Evolutionary conservation across 2,888 invertebrate genomes (phyloP), one percentile per base, ranked within the genome.

Genomic region (Dryobota labecula): DNA sequence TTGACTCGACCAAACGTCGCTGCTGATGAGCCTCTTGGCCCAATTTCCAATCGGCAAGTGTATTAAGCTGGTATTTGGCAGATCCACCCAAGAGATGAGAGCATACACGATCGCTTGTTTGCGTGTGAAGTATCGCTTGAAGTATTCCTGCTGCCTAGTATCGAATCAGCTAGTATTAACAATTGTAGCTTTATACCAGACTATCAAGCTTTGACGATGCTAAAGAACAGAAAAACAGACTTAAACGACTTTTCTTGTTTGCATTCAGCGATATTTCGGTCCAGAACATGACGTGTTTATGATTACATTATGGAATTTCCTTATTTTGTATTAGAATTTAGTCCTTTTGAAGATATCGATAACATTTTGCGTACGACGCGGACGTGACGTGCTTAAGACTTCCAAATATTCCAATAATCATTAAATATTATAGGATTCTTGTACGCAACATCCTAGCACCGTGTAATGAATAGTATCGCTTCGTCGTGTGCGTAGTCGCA

Each of bases 201-300:
- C 18, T 9, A 27, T 53, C 4, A 27, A 53, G 18, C 18, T 53
- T 8, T 27, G 27, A 53, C 43, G n/a, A 30, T 24, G 24, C 11
- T 24, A 33, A 33, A 13, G n/a, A 49, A 24, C 49, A 62, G 6
- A 33, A 68, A 41, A 49, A 24, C 18, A 41, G 11, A 51, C n/a
- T n/a, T n/a, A n/a, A n/a, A n/a, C n/a, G n/a, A n/a, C n/a, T 43
- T 33, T 20, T n/a, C 24, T 18, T 69, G 33, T 69, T 70, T 43
- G 53, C 1, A 36, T 53, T 43, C 27, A 62, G 62, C 54, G 18
- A 20, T 61, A 66, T 66, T 36, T 62, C 9, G 43, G 24, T 15
- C 13, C 33, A 45, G 20, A 36, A 36, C 15, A 36, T n/a, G 56
- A 36, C 33, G 8, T 36, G n/a, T 8, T n/a, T n/a, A 8, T n/a